A percentile compares a stretch with the other conserved stretches of the same genome.
These are phyloP conservation scores for Hyposoter dolosus DNA, from an alignment of 2,888 invertebrate species.

Conservation along the genomic window DNA sequence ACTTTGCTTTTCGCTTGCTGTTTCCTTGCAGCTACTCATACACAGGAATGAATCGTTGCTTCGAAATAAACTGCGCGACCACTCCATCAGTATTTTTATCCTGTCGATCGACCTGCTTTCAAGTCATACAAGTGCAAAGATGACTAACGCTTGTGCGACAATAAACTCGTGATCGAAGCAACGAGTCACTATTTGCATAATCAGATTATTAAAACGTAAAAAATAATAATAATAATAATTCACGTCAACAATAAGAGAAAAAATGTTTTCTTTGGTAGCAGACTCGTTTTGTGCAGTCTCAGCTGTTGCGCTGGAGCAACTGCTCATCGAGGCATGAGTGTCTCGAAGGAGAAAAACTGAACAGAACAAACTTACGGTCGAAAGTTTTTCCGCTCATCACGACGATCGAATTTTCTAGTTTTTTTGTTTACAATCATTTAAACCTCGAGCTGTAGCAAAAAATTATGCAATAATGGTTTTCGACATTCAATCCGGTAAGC, in stretches of 20 bases:
- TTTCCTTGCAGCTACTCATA: too few species aligned
- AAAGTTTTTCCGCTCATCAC: background rate
- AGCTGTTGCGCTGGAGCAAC: slow-evolving; percentile 29
- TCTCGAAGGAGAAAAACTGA: slow-evolving; percentile 4
- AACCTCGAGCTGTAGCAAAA: background rate
- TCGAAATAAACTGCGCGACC: slow-evolving; percentile 11
- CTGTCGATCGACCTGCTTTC: background rate
- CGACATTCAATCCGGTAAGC: too few species aligned
- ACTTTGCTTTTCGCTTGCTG: background rate
- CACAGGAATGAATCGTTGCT: background rate
- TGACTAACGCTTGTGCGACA: background rate
- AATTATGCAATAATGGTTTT: too few species aligned
- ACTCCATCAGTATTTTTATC: background rate
- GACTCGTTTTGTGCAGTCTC: slow-evolving; percentile 8
- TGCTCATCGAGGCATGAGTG: slow-evolving; percentile 29
- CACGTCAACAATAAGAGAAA: background rate
- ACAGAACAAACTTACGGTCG: background rate
- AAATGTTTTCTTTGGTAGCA: slow-evolving; percentile 14
- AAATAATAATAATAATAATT: background rate
- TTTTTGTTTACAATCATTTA: background rate
- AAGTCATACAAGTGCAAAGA: background rate
- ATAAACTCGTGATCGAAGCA: background rate
- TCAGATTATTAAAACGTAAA: slow-evolving; percentile 23
- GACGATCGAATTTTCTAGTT: background rate
- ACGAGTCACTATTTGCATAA: slow-evolving; percentile 30